phyloP scores from a whole-genome alignment of 2,888 invertebrate species.

The Apamea anceps region DNA sequence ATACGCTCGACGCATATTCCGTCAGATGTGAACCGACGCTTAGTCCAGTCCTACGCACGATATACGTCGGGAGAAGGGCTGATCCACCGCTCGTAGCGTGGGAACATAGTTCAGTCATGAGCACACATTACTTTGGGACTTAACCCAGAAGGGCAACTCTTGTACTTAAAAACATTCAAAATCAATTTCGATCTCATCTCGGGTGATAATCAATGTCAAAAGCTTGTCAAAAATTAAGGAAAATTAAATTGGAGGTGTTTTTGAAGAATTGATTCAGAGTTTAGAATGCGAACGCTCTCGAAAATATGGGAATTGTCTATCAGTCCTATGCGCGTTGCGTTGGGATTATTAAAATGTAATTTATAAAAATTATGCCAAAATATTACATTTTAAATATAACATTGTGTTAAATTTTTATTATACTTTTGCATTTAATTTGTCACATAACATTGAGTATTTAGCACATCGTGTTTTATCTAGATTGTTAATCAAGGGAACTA shows the following conservation, averaged over 20 bases:
- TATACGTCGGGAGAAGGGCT: no score
- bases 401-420: background rate
- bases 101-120: background rate
- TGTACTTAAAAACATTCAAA: no score
- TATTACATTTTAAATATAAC: background rate
- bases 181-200: no score
- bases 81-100: background rate
- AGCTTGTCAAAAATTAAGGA: no score
- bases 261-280: no score
- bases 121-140: background rate
- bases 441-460: slow-evolving; percentile 17
- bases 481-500: slow-evolving; percentile 36
- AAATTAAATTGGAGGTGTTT: no score
- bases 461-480: slow-evolving; percentile 7
- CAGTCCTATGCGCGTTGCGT: background rate
- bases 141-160: background rate
- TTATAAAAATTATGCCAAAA: no score
- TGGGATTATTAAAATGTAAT: background rate
- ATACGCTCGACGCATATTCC: no score
- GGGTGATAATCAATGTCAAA: no score
- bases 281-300: no score
- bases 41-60: background rate
- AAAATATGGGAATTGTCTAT: no score
- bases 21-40: no score
- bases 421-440: background rate